A percentile compares a stretch with the other conserved stretches of the same genome.
These are phyloP conservation scores for Adrianichthys oophorus DNA, from an alignment of 2,797 vertebrate genomes.

Conservation along the genomic window DNA sequence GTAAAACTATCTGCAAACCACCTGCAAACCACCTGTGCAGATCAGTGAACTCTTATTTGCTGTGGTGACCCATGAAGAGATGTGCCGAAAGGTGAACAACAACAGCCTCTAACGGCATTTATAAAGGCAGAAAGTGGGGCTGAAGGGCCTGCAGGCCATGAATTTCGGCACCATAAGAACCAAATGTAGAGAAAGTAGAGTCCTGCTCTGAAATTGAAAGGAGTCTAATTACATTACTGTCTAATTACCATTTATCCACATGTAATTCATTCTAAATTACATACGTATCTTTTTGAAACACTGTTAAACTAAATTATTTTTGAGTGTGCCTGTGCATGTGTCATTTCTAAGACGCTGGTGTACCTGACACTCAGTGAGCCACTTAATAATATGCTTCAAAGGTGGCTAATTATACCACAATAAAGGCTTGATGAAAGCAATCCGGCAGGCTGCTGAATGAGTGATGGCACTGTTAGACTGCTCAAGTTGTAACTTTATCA, in stretches of 20 bases:
- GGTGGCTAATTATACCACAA: slow-evolving; percentile 82
- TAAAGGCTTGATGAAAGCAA: slow-evolving; percentile 77
- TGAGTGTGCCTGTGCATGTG: slow-evolving; percentile 36
- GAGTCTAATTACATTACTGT: slow-evolving; percentile 75
- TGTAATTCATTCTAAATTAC: slow-evolving; percentile 72
- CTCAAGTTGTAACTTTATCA: slow-evolving; percentile 46
- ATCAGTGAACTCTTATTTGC: too few species aligned
- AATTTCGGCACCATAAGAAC: slow-evolving; percentile 18
- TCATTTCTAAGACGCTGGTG: slow-evolving; percentile 71
- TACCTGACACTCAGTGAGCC: slow-evolving; percentile 80
- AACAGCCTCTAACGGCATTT: too few species aligned
- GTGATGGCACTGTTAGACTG: slow-evolving; percentile 44
- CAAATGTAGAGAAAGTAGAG: slow-evolving; percentile 1
- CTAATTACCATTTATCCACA: slow-evolving; percentile 80
- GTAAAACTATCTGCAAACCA: too few species aligned
- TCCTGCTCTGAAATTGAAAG: slow-evolving; percentile 74
- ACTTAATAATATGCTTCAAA: slow-evolving; percentile 79
- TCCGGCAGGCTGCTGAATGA: slow-evolving; percentile 57
- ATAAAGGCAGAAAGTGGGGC: too few species aligned
- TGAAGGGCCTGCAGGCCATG: neutral
- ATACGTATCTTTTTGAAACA: slow-evolving; percentile 79
- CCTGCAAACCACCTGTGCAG: too few species aligned
- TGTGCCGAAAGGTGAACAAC: too few species aligned
- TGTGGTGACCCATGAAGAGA: too few species aligned
- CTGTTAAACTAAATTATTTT: slow-evolving; percentile 63